These are phyloP conservation scores for Chaetops frenatus DNA, from an alignment of 2,113 vertebrate genomes.

Conservation along the genomic window DNA sequence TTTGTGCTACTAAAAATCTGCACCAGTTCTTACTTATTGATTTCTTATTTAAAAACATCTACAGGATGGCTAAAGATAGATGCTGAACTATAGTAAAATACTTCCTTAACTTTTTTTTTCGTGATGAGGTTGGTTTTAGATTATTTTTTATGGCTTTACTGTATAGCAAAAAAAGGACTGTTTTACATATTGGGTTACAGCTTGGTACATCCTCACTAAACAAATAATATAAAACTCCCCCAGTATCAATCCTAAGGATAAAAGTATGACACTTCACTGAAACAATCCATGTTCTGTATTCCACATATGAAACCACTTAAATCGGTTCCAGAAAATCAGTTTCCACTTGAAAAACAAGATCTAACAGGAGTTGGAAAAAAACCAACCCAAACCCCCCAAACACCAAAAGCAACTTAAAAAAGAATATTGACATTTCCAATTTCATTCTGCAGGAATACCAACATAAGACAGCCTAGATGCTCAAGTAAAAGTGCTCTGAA, in stretches of 20 bases:
- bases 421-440: background rate
- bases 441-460: background rate
- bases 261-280: background rate
- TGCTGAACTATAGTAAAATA: background rate
- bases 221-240: background rate
- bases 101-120: background rate
- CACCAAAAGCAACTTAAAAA: background rate
- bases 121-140: background rate
- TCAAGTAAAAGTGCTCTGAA: background rate
- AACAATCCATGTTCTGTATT: background rate
- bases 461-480: background rate
- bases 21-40: background rate
- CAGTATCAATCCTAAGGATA: background rate
- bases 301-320: background rate
- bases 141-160: background rate
- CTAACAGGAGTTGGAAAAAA: background rate
- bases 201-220: background rate
- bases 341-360: background rate
- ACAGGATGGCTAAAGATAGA: background rate
- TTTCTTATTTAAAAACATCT: background rate
- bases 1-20: background rate
- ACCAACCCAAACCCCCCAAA: background rate
- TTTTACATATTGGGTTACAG: background rate
- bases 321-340: background rate
- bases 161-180: background rate